A percentile compares a stretch with the other conserved stretches of the same genome.
Evolutionary conservation across 2,888 invertebrate species (phyloP).

Genomic region (Elysia crispata): DNA sequence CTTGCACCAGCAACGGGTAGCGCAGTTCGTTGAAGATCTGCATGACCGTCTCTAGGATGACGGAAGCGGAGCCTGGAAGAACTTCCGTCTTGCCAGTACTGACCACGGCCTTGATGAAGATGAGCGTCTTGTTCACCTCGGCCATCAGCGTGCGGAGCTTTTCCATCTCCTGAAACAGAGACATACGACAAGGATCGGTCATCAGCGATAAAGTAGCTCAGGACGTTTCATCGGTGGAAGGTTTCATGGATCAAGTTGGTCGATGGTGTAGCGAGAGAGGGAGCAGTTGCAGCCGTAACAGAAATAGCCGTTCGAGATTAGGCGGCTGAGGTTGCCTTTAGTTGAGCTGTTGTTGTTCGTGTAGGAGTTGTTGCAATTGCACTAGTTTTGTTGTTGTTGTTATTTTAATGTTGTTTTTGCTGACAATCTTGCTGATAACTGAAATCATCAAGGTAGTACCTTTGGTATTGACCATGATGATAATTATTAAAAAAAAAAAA

Average conservation of each 20-base stretch:
- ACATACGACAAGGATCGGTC: neutral
- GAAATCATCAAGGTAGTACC: neutral
- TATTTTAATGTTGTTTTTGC: neutral
- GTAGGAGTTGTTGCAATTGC: neutral
- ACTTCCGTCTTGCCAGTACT: constrained; percentile 94
- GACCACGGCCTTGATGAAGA: constrained; percentile 94
- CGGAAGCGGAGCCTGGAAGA: constrained; percentile 94
- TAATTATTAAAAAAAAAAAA: neutral
- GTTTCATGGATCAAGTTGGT: neutral
- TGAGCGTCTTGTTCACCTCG: constrained; percentile 86
- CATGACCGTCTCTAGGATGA: constrained; percentile 94
- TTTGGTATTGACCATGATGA: constrained; percentile 7
- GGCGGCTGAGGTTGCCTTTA: neutral
- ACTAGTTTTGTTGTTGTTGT: too few relatives aligned
- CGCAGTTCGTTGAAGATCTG: constrained; percentile 71
- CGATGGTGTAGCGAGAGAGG: neutral
- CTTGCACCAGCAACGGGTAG: constrained; percentile 70
- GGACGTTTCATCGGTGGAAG: too few relatives aligned
- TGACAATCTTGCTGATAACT: neutral
- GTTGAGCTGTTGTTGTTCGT: neutral
- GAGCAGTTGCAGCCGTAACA: neutral
- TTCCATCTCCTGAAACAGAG: constrained; percentile 68
- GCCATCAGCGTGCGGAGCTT: constrained; percentile 70
- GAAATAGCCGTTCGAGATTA: neutral
- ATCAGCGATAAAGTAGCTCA: too few relatives aligned